Conservation (phyloP, 1,140 invertebrate genomes). For the Druon quercuslanigerum region DNA sequence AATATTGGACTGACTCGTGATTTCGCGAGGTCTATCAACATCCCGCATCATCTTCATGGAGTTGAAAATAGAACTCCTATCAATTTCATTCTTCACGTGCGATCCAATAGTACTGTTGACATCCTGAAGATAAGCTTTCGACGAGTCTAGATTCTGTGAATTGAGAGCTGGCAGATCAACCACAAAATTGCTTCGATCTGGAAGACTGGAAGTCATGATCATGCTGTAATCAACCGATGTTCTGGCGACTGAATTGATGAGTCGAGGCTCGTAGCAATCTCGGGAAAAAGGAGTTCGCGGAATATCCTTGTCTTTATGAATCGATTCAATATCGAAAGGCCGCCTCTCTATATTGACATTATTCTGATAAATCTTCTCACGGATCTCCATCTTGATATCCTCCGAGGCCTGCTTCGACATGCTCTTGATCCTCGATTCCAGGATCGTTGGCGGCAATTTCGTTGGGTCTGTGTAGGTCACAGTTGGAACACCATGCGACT, state of each 20-base stretch:
- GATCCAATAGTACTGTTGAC: constrained; percentile 37
- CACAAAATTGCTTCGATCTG: constrained; percentile 44
- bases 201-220: constrained; percentile 25
- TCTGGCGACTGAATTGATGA: constrained; percentile 37
- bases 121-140: constrained; percentile 48
- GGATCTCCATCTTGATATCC: constrained; percentile 54
- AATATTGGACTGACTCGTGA: constrained; percentile 40
- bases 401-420: constrained; percentile 48
- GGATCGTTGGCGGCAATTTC: constrained; percentile 54
- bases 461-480: constrained; percentile 64
- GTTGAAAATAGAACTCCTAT: constrained; percentile 51
- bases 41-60: constrained; percentile 54
- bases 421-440: constrained; percentile 53
- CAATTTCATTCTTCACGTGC: constrained; percentile 48
- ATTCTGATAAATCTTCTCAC: constrained; percentile 56
- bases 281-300: constrained; percentile 28
- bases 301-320: constrained; percentile 52
- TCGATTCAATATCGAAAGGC: constrained; percentile 54
- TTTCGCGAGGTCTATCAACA: constrained; percentile 48
- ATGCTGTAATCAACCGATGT: constrained; percentile 17
- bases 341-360: constrained; percentile 50
- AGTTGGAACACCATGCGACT: constrained; percentile 50
- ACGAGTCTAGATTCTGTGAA: constrained; percentile 37
- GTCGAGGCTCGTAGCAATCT: constrained; percentile 43
- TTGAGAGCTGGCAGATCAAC: constrained; percentile 38